These are phyloP conservation scores for Lapara coniferarum DNA, from an alignment of 2,888 invertebrate species.

Conservation along the genomic window DNA sequence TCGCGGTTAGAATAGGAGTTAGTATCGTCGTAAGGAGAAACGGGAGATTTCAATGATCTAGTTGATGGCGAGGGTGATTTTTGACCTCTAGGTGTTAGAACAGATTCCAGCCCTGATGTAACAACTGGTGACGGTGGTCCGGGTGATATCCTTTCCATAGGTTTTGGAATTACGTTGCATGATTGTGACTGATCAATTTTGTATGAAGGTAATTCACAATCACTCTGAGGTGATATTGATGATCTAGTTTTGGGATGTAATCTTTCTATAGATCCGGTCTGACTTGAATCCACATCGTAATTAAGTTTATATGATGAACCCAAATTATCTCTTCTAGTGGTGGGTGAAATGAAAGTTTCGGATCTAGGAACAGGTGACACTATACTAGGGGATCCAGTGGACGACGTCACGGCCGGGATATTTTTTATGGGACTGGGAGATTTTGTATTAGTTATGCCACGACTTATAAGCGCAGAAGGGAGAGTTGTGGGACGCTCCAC, in stretches of 20 bases:
- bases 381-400: constrained; percentile 45
- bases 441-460: constrained; percentile 66
- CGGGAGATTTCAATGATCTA: constrained; percentile 59
- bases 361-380: constrained; percentile 40
- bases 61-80: constrained; percentile 68
- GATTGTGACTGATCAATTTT: constrained; percentile 49
- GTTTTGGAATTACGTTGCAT: constrained; percentile 46
- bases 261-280: constrained; percentile 50
- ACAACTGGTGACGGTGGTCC: constrained; percentile 45
- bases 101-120: constrained; percentile 47
- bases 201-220: constrained; percentile 43
- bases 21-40: constrained; percentile 52
- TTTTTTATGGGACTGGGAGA: constrained; percentile 77
- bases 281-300: constrained; percentile 44
- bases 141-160: constrained; percentile 57
- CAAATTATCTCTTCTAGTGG: constrained; percentile 56
- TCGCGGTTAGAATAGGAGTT: constrained; percentile 44
- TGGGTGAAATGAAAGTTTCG: constrained; percentile 56
- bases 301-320: constrained; percentile 54
- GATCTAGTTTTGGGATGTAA: constrained; percentile 52
- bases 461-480: constrained; percentile 67
- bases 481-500: constrained; percentile 72
- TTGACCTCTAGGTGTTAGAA: constrained; percentile 53
- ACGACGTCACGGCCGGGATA: constrained; percentile 59
- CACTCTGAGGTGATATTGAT: constrained; percentile 56